These are phyloP conservation scores for Exaiptasia diaphana DNA, from an alignment of 64 coral and sea anemone species.

Conservation along the genomic window DNA sequence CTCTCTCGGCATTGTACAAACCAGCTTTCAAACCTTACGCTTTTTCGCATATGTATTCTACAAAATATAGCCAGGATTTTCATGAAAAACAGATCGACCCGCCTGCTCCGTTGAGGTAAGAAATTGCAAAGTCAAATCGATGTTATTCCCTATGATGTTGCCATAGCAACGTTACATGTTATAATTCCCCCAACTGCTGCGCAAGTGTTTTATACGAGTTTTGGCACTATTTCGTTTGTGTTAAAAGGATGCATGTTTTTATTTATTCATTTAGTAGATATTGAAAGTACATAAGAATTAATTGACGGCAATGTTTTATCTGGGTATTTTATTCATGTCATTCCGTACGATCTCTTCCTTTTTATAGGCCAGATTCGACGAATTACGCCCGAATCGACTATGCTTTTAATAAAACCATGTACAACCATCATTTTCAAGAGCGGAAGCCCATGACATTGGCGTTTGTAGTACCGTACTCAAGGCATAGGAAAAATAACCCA, in stretches of 20 bases:
- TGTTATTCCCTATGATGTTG: background rate
- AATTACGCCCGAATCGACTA: slow-evolving; percentile 79
- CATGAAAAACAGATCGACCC: slow-evolving; percentile 69
- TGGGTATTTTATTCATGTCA: too few relatives aligned
- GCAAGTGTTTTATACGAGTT: background rate
- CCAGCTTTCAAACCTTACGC: slow-evolving; percentile 84
- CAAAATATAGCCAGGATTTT: slow-evolving; percentile 84
- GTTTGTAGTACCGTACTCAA: slow-evolving; percentile 84
- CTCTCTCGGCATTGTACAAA: slow-evolving; percentile 67
- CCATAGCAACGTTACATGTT: slow-evolving; percentile 51
- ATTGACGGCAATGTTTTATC: too few relatives aligned
- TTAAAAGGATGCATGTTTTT: too few relatives aligned
- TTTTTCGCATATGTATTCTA: slow-evolving; percentile 86
- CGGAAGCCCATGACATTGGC: slow-evolving; percentile 53
- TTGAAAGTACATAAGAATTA: too few relatives aligned
- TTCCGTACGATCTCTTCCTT: too few relatives aligned
- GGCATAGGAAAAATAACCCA: slow-evolving; percentile 82
- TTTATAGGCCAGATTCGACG: slow-evolving; percentile 45
- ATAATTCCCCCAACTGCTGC: background rate
- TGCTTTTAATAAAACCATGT: slow-evolving; percentile 62
- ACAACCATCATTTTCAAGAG: slow-evolving; percentile 77
- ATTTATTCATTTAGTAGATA: too few relatives aligned
- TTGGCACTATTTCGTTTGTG: background rate
- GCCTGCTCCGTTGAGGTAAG: slow-evolving; percentile 70
- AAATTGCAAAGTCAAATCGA: background rate